Evolutionary conservation across 37 sponge, comb jelly and placozoan species (phyloP).

Genomic region (Cliona cf. orientalis): DNA sequence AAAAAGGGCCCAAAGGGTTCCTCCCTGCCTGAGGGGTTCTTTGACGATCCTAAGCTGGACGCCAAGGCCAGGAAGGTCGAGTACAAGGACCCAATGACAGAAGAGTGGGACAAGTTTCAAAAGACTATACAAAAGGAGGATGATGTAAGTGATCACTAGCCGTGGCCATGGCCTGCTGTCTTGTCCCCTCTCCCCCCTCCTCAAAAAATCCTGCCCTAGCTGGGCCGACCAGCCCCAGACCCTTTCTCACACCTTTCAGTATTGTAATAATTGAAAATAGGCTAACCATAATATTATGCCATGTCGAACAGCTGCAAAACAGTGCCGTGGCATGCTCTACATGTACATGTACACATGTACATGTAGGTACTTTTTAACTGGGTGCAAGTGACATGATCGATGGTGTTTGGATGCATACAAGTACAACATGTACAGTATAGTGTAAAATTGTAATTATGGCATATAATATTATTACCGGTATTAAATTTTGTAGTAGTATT

Average conservation of each 20-base stretch:
- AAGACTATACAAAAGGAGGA: slow-evolving; percentile 81
- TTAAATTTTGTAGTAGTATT: too few relatives aligned
- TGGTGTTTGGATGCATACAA: too few relatives aligned
- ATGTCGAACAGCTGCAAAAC: too few relatives aligned
- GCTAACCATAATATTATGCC: background rate
- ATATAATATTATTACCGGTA: too few relatives aligned
- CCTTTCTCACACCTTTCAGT: background rate
- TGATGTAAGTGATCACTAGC: slow-evolving; percentile 47
- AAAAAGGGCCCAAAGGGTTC: background rate
- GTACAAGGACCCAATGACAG: slow-evolving; percentile 75
- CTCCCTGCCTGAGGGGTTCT: slow-evolving; percentile 90
- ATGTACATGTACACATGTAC: too few relatives aligned
- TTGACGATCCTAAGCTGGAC: slow-evolving; percentile 92
- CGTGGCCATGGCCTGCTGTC: too few relatives aligned
- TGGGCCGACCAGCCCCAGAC: background rate
- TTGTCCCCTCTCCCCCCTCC: too few relatives aligned
- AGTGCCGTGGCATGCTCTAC: too few relatives aligned
- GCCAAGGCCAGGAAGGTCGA: slow-evolving; percentile 91
- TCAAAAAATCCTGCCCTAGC: background rate
- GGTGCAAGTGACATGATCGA: too few relatives aligned
- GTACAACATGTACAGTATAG: too few relatives aligned
- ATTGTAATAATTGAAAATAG: background rate
- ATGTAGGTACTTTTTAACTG: too few relatives aligned
- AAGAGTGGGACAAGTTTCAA: slow-evolving; percentile 93
- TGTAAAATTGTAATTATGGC: too few relatives aligned